Base-by-base conservation (phyloP, 1,140 invertebrate species). In the Helicoverpa armigera region DNA sequence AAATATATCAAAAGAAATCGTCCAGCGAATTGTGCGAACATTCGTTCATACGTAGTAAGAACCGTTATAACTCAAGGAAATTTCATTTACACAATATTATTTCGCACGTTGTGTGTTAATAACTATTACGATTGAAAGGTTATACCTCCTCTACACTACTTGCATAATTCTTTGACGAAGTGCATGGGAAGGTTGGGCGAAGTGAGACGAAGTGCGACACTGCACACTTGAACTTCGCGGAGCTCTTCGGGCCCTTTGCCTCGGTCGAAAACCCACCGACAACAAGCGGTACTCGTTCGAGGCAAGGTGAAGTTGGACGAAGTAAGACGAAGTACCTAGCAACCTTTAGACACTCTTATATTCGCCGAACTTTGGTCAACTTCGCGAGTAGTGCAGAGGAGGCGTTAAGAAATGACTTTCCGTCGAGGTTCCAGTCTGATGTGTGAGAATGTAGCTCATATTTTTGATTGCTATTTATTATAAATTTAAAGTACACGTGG, bases 1-100 rank as follows among this genome's bases (percentile, higher is more conserved):
- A 54, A 73, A 73, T 73, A 58, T 73, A 58, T 58, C 11, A 43
- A 51, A 75, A 61, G 56, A 75, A 75, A 75, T 75, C 73, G 73
- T 65, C 74, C 74, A 77, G 60, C 50, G 53, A 48, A 58, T 3
- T n/a, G 61, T 65, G 70, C 14, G 14, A 77, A 23, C 75, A 54
- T 54, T 74, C 51, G 51, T 74, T 67, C 53, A 54, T 65, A 65
- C 61, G 75, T 77, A 77, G 53, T 14, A 10, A 10, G n/a, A 35
- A 73, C 35, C 43, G 14, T 48, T 16, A 13, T 48, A 67, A 48
- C 14, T 3, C 10, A 67, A 48, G 9, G 35, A 10, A 43, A 65
- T 48, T 23, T 69, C n/a, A 23, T 69, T 43, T 67, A 16, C 48
- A 63, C 14, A 60, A 65, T 31, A 3, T 50, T 23, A 23, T 69